These are phyloP conservation scores for Meganola albula DNA, from an alignment of 2,888 invertebrate species.

Conservation along the genomic window DNA sequence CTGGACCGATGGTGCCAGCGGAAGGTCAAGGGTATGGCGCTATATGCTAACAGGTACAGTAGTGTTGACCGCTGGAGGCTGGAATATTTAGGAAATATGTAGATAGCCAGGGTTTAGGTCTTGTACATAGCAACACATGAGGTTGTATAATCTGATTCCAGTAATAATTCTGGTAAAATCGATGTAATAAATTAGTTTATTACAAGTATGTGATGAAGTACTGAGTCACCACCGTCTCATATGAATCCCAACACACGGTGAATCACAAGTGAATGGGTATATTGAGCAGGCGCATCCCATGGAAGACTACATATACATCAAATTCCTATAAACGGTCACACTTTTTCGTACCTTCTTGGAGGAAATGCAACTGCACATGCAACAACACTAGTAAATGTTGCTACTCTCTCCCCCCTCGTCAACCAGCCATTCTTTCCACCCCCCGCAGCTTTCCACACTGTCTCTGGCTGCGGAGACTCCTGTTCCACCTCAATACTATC, in stretches of 20 bases:
- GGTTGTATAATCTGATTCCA: too few species aligned
- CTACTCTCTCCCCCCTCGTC: conserved; percentile 47
- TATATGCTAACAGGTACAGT: conserved; percentile 35
- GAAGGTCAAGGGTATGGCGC: conserved; percentile 34
- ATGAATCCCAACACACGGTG: too few species aligned
- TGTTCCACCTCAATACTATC: conserved; percentile 64
- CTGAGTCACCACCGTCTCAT: too few species aligned
- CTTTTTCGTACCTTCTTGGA: conserved; percentile 49
- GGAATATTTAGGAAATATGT: conserved; percentile 1
- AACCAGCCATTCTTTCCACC: conserved; percentile 48
- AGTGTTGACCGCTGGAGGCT: conserved; percentile 39
- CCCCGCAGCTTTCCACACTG: conserved; percentile 43
- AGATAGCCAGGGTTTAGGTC: too few species aligned
- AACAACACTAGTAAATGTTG: conserved; percentile 21
- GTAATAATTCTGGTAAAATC: too few species aligned
- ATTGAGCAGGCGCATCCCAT: too few species aligned
- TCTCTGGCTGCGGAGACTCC: conserved; percentile 40
- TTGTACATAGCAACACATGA: too few species aligned
- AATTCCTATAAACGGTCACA: too few species aligned
- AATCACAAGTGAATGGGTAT: too few species aligned
- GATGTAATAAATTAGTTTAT: too few species aligned
- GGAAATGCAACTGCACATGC: conserved; percentile 40
- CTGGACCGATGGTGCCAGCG: conserved; percentile 38
- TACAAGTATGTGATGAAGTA: too few species aligned
- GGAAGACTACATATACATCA: too few species aligned